Evolutionary conservation across 2,888 invertebrate species (phyloP), one percentile per base, ranked within the genome.

Genomic region (Charanyca ferruginea): DNA sequence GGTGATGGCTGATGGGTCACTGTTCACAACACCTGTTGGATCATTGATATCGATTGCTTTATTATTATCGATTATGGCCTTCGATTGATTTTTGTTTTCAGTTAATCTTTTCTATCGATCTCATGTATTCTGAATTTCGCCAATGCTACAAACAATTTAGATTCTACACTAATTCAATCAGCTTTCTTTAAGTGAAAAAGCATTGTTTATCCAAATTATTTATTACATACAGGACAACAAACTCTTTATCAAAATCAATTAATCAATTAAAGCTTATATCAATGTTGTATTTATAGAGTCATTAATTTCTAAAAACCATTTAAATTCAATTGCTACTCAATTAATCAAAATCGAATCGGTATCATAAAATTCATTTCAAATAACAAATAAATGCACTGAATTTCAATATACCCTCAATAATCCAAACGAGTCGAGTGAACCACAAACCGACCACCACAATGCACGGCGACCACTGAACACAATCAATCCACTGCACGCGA

Each of bases 1-100:
- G 95, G 95, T 92, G 90, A 88, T 94, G 92, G 91, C 87, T 89
- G 87, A 89, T 90, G 89, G 91, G 87, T 89, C 87, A 88, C 87
- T 89, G 83, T 85, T 73, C 79, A 84, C 87, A 87, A 87, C 83
- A 83, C 80, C 80, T 85, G 83, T 80, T 79, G 74, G 83, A 81
- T 77, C 79, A 77, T 84, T 80, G 77, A 74, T 80, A 78, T 73
- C 57, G 61, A 70, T 77, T 80, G 67, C 66, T 54, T 57, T 65
- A 41, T 69, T 72, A 60, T 66, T 79, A 80, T 83, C 76, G 38
- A 48, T 77, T 71, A 59, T 45, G 35, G 58, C 54, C 77, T 74
- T 65, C 63, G 42, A 77, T 63, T 76, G 57, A 58, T 59, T 64
- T 68, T 38, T 65, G 41, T 57, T 65, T 63, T 68, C 57, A 57